phyloP scores from a whole-genome alignment of 2,888 invertebrate species.

The Sceliomorpha sp. region DNA sequence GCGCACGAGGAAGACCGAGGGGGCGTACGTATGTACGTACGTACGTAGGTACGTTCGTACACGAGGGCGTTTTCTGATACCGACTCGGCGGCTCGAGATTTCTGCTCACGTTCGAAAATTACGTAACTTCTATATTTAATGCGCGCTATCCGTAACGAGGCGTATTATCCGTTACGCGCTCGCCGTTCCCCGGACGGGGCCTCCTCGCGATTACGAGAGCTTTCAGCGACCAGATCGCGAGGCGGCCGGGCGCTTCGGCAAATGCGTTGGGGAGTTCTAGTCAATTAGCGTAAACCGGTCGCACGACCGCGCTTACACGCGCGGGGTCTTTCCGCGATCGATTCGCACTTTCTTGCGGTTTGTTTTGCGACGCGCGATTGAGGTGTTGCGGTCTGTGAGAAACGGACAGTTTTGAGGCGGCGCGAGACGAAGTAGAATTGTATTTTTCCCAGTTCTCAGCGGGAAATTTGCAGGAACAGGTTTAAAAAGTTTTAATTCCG shows the following conservation, averaged over 20 bases:
- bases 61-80: slow-evolving; percentile 37
- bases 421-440: too few species aligned
- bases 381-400: too few species aligned
- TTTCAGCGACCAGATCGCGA: slow-evolving; percentile 3
- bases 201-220: background rate
- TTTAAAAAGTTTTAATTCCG: too few species aligned
- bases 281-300: slow-evolving; percentile 36
- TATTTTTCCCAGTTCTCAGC: too few species aligned
- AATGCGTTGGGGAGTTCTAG: slow-evolving; percentile 14
- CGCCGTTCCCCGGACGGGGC: background rate
- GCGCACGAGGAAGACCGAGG: slow-evolving; percentile 38
- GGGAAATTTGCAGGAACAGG: too few species aligned
- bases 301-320: background rate
- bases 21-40: slow-evolving; percentile 25
- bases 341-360: slow-evolving; percentile 17
- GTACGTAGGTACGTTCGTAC: slow-evolving; percentile 4
- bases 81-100: slow-evolving; percentile 19
- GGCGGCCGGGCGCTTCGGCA: too few species aligned
- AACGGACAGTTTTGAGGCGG: too few species aligned
- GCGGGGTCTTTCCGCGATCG: slow-evolving; percentile 8
- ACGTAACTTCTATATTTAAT: slow-evolving; percentile 35
- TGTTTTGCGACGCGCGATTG: background rate
- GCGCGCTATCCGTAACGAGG: slow-evolving; percentile 12
- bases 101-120: slow-evolving; percentile 33
- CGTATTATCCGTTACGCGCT: slow-evolving; percentile 16